Evolutionary conservation across 2,888 invertebrate genomes (phyloP).

Genomic region (Lasioglossum vierecki): DNA sequence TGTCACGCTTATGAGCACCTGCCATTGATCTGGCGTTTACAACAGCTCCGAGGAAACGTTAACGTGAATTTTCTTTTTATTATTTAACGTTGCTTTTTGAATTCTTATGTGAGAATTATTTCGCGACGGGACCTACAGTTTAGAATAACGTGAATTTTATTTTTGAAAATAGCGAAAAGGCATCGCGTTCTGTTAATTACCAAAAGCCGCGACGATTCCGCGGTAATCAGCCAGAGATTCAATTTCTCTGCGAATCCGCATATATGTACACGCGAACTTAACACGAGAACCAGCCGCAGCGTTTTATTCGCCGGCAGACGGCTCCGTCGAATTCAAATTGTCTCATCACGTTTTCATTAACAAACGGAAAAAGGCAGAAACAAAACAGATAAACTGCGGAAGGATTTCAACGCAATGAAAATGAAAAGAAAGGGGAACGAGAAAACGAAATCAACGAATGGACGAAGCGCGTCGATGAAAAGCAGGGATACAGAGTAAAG

Average conservation of each 20-base stretch:
- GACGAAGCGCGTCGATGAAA: not conserved
- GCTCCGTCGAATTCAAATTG: conserved; percentile 49
- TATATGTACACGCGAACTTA: not conserved
- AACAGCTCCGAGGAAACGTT: not conserved
- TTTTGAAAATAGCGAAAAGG: not conserved
- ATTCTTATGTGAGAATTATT: too few relatives aligned
- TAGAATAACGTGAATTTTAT: not conserved
- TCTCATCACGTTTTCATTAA: conserved; percentile 59
- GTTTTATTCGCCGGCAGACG: conserved; percentile 19
- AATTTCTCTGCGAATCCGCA: not conserved
- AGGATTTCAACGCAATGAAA: not conserved
- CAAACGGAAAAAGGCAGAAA: conserved; percentile 16
- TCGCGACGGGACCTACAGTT: too few relatives aligned
- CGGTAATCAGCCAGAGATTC: not conserved
- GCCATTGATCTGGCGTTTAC: too few relatives aligned
- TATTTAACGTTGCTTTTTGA: too few relatives aligned
- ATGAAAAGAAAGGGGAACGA: not conserved
- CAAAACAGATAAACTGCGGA: not conserved
- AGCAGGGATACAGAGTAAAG: not conserved
- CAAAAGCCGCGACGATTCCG: not conserved
- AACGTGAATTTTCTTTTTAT: not conserved
- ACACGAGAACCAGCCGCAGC: not conserved
- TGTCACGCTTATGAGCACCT: not conserved
- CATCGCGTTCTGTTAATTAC: not conserved
- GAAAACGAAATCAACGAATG: not conserved